These are phyloP conservation scores for Chiloscyllium plagiosum DNA, from an alignment of 2,113 vertebrate species.

Conservation along the genomic window DNA sequence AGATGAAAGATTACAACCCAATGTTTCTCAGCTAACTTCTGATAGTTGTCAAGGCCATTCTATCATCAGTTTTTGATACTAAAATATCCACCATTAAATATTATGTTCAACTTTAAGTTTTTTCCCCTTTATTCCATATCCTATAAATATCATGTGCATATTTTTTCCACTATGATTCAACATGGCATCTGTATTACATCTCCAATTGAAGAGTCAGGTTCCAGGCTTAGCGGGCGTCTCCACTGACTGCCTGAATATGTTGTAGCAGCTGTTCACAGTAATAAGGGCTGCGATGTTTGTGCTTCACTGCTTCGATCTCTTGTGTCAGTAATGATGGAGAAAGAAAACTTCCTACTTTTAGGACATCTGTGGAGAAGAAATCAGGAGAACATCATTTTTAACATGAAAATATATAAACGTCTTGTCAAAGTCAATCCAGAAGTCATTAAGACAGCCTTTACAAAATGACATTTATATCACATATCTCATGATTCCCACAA, in stretches of 20 bases:
- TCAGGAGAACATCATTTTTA: conserved; percentile 16
- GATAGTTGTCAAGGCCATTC: not conserved
- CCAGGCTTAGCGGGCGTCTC: conserved; percentile 40
- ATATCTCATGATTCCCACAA: not conserved
- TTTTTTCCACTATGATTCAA: not conserved
- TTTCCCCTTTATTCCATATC: not conserved
- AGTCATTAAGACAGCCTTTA: not conserved
- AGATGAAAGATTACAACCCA: not conserved
- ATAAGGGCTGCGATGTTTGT: conserved; percentile 66
- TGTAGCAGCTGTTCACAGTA: conserved; percentile 72
- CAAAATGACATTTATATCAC: not conserved
- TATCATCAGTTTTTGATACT: not conserved
- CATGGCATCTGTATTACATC: not conserved
- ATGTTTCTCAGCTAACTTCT: not conserved
- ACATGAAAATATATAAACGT: not conserved
- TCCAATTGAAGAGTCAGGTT: not conserved
- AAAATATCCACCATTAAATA: not conserved
- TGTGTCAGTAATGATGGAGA: conserved; percentile 60
- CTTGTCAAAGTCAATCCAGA: not conserved
- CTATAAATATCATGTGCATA: not conserved
- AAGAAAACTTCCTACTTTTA: conserved; percentile 68
- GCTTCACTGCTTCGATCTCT: conserved; percentile 63
- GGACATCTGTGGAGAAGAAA: conserved; percentile 59
- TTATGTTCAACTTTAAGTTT: not conserved
- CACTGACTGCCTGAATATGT: conserved; percentile 52